These are phyloP conservation scores for Damaliscus lunatus DNA, from an alignment of 2,113 vertebrate species.

Conservation along the genomic window DNA sequence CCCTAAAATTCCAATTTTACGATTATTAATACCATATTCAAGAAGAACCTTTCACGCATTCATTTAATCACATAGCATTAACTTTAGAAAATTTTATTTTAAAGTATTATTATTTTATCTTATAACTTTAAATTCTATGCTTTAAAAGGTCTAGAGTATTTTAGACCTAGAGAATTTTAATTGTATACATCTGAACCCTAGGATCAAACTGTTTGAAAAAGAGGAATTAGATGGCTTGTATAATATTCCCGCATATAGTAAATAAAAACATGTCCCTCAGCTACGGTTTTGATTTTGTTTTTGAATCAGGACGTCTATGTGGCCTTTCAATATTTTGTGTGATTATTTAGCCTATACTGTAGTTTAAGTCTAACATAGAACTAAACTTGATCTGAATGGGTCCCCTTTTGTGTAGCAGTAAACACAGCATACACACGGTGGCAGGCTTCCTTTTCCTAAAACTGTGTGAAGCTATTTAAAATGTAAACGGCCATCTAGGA, in stretches of 20 bases:
- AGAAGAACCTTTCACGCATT: not conserved
- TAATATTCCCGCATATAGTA: not conserved
- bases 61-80: not conserved
- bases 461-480: not conserved
- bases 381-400: not conserved
- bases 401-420: not conserved
- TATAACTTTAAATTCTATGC: not conserved
- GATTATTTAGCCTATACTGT: not conserved
- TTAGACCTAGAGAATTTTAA: not conserved
- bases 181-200: not conserved
- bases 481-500: not conserved
- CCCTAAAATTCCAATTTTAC: not conserved
- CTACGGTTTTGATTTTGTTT: not conserved
- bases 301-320: not conserved
- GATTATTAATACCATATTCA: not conserved
- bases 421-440: constrained; percentile 24
- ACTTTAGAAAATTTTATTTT: not conserved
- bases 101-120: not conserved
- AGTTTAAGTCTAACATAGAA: not conserved
- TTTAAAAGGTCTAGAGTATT: not conserved
- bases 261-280: not conserved
- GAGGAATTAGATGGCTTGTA: not conserved
- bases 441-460: constrained; percentile 46
- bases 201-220: not conserved
- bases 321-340: not conserved